Percentiles rank a stretch among this genome's conserved stretches.
phyloP scores from a whole-genome alignment of 2,113 vertebrate genomes.

The Chaenocephalus aceratus region DNA sequence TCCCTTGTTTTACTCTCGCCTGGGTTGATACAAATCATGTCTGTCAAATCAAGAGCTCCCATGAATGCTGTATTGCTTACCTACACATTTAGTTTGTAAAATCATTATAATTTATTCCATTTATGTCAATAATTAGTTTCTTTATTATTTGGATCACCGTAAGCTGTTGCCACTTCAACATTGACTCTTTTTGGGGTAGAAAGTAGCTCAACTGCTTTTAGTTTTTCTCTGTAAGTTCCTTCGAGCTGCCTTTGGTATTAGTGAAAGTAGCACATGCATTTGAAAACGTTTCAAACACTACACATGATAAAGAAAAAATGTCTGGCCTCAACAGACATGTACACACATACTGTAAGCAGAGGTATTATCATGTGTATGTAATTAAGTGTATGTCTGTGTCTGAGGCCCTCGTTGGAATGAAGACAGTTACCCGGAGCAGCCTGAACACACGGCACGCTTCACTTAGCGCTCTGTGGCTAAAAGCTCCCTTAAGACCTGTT shows the following conservation, averaged over 20 bases:
- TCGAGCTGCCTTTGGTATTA: not conserved
- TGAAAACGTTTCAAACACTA: not conserved
- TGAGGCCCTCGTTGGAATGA: not conserved
- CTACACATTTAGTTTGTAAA: not conserved
- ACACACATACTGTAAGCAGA: not conserved
- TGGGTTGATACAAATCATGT: not conserved
- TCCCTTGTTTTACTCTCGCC: not conserved
- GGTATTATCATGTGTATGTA: not conserved
- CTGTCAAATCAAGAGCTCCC: not conserved
- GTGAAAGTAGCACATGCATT: not conserved
- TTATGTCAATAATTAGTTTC: not conserved
- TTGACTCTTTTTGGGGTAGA: not conserved
- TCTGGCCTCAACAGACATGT: conserved; percentile 1
- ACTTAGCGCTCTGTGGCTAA: conserved; percentile 73
- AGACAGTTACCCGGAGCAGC: conserved; percentile 50
- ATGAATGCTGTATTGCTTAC: not conserved
- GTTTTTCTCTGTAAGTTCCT: not conserved
- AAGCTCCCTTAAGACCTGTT: conserved; percentile 71
- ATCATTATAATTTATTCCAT: not conserved
- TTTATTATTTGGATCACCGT: not conserved
- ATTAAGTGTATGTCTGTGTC: not conserved
- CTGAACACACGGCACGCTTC: conserved; percentile 68
- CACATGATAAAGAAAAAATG: not conserved
- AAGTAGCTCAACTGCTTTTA: not conserved
- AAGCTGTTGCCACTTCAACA: not conserved